Base-by-base conservation (phyloP, 2,113 vertebrate genomes). In the Nannobrachium achirus region DNA sequence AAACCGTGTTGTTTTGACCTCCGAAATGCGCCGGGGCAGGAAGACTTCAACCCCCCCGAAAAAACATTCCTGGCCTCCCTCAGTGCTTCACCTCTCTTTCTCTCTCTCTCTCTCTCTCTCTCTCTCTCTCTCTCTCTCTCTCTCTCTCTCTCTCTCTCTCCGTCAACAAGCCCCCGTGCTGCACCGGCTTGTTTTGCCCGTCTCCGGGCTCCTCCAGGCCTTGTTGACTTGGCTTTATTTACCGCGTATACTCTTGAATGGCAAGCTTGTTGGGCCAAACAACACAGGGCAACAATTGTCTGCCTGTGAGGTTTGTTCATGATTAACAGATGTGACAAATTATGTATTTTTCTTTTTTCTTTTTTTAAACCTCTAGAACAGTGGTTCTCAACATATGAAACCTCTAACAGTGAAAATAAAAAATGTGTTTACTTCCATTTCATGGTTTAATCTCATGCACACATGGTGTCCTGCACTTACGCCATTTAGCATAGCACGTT, bases 181-280 rank as follows among this genome's bases (percentile, higher is more conserved):
- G 72, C 39, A 7, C 75, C 46, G 46, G 65, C 62, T 75, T 86
- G 75, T 75, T 52, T 56, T 76, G 60, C 45, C 20, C 0, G 20
- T 46, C 33, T 79, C 73, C 70, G 66, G 65, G 71, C 62, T 63
- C 53, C 25, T 63, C 53, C 49, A 20, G 53, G 48, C 56, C n/a
- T 19, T 80, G 62, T 85, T 84, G 79, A 59, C 75, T 61, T 41
- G 53, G 16, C 44, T 20, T 71, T 74, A 76, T 74, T 77, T 76
- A 58, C 56, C 25, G 6, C 64, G 56, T 72, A 45, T 72, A 45
- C 42, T 45, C 40, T 66, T 45, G 48, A 25, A 66, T 49, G 11
- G 45, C 53, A 38, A 9, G 0, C 19, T 57, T 66, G 14, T 38
- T 33, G 25, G 20, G 75, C 38, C 41, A 59, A 73, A 72, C 56